Base-by-base conservation (phyloP, 2,888 invertebrate genomes). In the Euzophera pinguis region DNA sequence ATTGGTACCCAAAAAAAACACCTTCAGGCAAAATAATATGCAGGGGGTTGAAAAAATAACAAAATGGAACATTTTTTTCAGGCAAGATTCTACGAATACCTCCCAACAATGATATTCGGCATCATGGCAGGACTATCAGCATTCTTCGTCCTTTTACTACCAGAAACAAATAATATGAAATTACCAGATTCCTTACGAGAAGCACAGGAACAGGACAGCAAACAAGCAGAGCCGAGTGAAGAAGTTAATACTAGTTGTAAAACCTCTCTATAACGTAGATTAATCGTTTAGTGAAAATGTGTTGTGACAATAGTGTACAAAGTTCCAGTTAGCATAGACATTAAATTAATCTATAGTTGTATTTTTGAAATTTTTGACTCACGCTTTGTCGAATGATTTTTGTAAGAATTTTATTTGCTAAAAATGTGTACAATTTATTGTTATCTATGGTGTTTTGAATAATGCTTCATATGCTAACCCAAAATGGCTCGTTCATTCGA, bases 131-230 rank as follows among this genome's bases (percentile, higher is more conserved):
- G 91, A 0, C 54, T 90, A 43, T 91, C 93, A 5, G 93, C 91
- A 0, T 69, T 90, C 43, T 73, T 93, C 0, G 90, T 92, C 0
- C 78, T 93, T 5, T 80, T 90, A 0, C 84, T 93, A 53, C 93
- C 93, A 5, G 93, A 93, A 70, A 93, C 93, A 10, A 91, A 92
- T 53, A 92, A 93, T 59, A 74, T 85, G 43, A 90, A 91, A 53
- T 70, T 93, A 37, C 93, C 93, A 16, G 92, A 93, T 57, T 92
- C 93, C 0, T 75, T 93, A 13, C 84, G 91, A 56, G 93, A 93
- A 58, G 93, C 93, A 0, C 81, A 91, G 56, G 85, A 82, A 10
- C 86, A 84, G 58, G 89, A 88, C 56, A 80, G 14, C 42, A 51
- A 59, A 42, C 14, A 45, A 29, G 32, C 51, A 32, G 67, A 55